Percentiles rank a stretch among this genome's conserved stretches.
These are phyloP conservation scores for Lasioglossum pauxillum DNA, from an alignment of 2,888 invertebrate species.

Conservation along the genomic window DNA sequence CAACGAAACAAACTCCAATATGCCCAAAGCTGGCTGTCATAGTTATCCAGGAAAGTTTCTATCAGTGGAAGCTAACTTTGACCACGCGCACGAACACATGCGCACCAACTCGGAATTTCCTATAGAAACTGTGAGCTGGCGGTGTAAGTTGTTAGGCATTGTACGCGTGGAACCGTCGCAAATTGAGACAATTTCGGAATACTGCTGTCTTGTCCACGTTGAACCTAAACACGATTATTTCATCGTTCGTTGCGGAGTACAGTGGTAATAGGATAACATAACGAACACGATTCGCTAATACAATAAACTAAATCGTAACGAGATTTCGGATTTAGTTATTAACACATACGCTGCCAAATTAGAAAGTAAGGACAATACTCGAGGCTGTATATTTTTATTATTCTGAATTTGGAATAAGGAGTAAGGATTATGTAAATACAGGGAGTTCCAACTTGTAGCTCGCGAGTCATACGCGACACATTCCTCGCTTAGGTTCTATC, in stretches of 20 bases:
- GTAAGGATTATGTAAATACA: too few relatives aligned
- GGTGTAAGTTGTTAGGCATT: constrained; percentile 39
- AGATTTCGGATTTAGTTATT: background rate
- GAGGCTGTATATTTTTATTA: background rate
- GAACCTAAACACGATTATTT: constrained; percentile 58
- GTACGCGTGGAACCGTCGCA: constrained; percentile 40
- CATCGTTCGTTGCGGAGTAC: constrained; percentile 33
- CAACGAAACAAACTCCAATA: constrained; percentile 47
- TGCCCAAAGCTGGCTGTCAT: constrained; percentile 46
- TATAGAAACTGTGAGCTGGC: constrained; percentile 27
- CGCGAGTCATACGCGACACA: too few relatives aligned
- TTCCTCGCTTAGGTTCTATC: too few relatives aligned
- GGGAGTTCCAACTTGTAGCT: too few relatives aligned
- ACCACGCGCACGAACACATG: constrained; percentile 21
- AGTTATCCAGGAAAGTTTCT: constrained; percentile 63
- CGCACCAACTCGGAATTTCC: constrained; percentile 41
- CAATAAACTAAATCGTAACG: background rate
- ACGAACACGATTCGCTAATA: background rate
- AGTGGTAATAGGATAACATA: constrained; percentile 4
- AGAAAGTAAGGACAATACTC: background rate
- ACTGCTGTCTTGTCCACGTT: constrained; percentile 38
- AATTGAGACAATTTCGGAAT: constrained; percentile 58
- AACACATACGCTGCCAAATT: background rate
- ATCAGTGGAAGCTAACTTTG: constrained; percentile 57
- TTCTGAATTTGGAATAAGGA: too few relatives aligned